Base-by-base conservation (phyloP, 2,888 invertebrate genomes). In the Dioctria linearis region DNA sequence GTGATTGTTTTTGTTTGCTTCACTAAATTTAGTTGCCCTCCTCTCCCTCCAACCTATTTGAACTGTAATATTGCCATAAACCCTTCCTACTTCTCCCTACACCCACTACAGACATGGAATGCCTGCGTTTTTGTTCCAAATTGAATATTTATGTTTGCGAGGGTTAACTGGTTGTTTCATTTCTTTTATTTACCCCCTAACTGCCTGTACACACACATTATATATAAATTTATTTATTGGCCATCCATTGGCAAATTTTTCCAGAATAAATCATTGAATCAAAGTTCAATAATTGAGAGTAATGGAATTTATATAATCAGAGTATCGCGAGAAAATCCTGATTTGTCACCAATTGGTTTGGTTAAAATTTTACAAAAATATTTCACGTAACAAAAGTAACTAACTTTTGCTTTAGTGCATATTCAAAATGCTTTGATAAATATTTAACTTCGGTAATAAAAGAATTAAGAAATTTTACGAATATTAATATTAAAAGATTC, bases 191-290 rank as follows among this genome's bases (percentile, higher is more conserved):
- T 78, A 78, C 80, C 80, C 81, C 80, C 82, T 81, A 81, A 79
- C 82, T 83, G 83, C 83, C 83, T 84, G 25, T 25, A 83, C 84
- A 81, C 83, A 83, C 84, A 85, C 86, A 87, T 88, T 87, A 86
- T 87, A 25, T 25, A 87, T 87, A 87, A 88, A 87, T 88, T 88
- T 88, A 88, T 88, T 88, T 87, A 85, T 87, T 86, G 86, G 85
- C 84, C 83, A 87, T 87, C 87, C 86, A 88, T 88, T 88, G 87
- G 86, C 85, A 85, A 86, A 86, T 86, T 87, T 87, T 87, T 87
- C 85, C 85, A 85, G 43, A 37, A 43, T 79, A 79, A 63, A 61
- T 63, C 63, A 49, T 49, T 37, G 63, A 76, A 63, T 61, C 63
- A 61, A 76, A 25, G 49, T 57, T 76, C 76, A 76, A 76, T 25